Evolutionary conservation across 2,113 vertebrate genomes (phyloP).

Genomic region (Puffinus mauretanicus): DNA sequence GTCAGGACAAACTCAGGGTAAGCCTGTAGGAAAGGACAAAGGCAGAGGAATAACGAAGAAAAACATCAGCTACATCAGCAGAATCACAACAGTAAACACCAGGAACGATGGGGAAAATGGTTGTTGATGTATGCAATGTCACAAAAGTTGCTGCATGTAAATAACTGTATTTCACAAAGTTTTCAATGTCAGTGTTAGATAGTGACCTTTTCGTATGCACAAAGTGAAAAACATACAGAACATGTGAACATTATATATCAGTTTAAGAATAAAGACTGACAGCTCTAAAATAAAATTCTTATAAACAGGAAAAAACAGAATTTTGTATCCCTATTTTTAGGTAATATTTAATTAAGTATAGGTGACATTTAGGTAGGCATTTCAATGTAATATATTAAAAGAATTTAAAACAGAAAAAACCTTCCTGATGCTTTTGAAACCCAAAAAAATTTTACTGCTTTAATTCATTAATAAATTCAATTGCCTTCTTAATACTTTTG

Average conservation of each 20-base stretch:
- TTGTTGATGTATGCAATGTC: neutral
- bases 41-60: conserved; percentile 23
- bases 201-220: neutral
- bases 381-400: neutral
- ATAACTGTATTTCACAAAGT: neutral
- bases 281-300: neutral
- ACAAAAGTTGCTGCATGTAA: neutral
- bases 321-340: neutral
- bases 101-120: neutral
- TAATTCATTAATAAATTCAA: neutral
- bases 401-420: neutral
- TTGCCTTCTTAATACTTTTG: neutral
- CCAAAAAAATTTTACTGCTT: neutral
- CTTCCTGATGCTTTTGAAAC: neutral
- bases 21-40: conserved; percentile 71
- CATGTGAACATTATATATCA: neutral
- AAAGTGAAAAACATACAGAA: neutral
- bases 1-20: conserved; percentile 77
- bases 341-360: neutral
- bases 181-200: neutral
- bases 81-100: neutral
- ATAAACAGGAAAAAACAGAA: neutral
- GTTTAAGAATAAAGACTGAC: neutral
- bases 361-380: neutral
- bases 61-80: conserved; percentile 18